phyloP scores from a whole-genome alignment of 1,140 invertebrate genomes.

The Brachionus rubens region DNA sequence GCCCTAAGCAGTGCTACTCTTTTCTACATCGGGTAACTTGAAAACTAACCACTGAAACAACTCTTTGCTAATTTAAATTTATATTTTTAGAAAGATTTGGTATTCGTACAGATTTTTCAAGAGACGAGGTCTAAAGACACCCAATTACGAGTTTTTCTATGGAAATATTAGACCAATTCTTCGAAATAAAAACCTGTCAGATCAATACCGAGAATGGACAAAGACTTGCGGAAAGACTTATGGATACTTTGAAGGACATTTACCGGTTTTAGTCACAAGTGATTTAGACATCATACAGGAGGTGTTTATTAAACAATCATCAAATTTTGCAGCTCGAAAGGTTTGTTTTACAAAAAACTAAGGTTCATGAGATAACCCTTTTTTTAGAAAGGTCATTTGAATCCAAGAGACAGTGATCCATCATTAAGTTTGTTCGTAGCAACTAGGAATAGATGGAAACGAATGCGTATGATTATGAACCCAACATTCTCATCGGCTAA shows the following conservation, averaged over 20 bases:
- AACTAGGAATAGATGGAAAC: conserved; percentile 62
- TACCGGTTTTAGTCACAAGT: conserved; percentile 58
- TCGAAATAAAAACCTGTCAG: neutral
- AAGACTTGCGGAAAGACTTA: conserved; percentile 58
- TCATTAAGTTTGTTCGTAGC: conserved; percentile 51
- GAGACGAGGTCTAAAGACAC: conserved; percentile 4
- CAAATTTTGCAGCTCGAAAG: conserved; percentile 60
- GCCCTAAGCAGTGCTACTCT: neutral
- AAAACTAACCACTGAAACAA: neutral
- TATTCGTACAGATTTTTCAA: conserved; percentile 25
- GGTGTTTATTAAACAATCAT: conserved; percentile 61
- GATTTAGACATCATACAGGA: conserved; percentile 59
- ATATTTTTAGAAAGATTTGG: conserved; percentile 17
- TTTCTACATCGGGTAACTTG: neutral
- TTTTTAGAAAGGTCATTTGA: conserved; percentile 5
- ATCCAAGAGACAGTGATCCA: conserved; percentile 1
- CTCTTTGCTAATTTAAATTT: neutral
- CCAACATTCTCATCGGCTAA: conserved; percentile 66
- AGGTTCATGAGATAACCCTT: too few relatives aligned
- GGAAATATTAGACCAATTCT: neutral
- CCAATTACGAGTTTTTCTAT: neutral
- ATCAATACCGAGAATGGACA: conserved; percentile 52
- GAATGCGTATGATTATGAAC: conserved; percentile 63
- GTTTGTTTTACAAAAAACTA: conserved; percentile 49
- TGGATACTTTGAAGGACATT: conserved; percentile 59